phyloP scores from a whole-genome alignment of 2,888 invertebrate species.

The Rosalia funebris region DNA sequence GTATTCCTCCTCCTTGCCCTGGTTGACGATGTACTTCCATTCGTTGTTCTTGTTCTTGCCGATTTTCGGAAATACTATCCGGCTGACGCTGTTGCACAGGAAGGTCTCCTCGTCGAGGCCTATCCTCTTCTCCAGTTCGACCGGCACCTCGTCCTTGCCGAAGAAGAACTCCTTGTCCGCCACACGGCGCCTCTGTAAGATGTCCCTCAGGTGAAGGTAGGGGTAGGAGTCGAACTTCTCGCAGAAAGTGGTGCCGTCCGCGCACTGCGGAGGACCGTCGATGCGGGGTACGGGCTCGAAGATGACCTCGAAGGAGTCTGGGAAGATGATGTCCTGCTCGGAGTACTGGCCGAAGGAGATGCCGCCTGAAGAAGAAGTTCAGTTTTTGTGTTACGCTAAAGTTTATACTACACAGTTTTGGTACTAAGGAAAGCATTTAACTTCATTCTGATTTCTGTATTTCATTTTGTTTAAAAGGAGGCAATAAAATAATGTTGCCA shows the following conservation, averaged over 20 bases:
- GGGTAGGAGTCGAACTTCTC: slow-evolving; percentile 64
- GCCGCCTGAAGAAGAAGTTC: background rate
- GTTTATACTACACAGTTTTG: no score
- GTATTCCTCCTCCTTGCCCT: slow-evolving; percentile 64
- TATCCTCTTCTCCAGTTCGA: background rate
- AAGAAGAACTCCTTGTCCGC: no score
- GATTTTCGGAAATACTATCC: slow-evolving; percentile 70
- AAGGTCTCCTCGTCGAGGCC: slow-evolving; percentile 44
- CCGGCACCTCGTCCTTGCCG: no score
- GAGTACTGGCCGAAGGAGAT: slow-evolving; percentile 5
- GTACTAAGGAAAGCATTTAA: no score
- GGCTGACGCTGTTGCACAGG: slow-evolving; percentile 56
- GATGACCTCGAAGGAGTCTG: slow-evolving; percentile 31
- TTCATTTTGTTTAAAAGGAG: no score
- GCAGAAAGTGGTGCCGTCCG: slow-evolving; percentile 62
- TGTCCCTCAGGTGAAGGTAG: no score
- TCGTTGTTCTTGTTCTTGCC: slow-evolving; percentile 69
- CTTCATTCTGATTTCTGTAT: no score
- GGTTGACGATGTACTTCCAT: slow-evolving; percentile 77
- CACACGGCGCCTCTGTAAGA: no score
- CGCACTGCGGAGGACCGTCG: slow-evolving; percentile 50
- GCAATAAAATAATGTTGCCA: no score
- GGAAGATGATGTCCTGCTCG: slow-evolving; percentile 44
- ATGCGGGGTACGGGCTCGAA: slow-evolving; percentile 37
- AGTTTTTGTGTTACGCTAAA: no score